phyloP scores from a whole-genome alignment of 2,888 invertebrate species.

The Pterobdella sp. region DNA sequence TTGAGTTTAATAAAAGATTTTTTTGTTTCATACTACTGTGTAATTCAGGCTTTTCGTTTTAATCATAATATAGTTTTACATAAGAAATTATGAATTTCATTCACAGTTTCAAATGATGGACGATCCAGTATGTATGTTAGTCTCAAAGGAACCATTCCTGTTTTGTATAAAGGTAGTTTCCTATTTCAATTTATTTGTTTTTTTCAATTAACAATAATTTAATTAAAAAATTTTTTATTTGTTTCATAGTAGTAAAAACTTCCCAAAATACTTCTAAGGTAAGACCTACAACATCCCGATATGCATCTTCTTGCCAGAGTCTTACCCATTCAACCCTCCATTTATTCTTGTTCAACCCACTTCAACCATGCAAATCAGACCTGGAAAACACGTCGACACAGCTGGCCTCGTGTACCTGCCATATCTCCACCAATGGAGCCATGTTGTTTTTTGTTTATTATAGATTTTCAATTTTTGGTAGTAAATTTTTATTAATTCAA shows the following conservation, averaged over 20 bases:
- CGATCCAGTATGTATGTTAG: slow-evolving; percentile 69
- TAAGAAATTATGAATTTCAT: slow-evolving; percentile 29
- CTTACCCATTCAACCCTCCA: slow-evolving; percentile 91
- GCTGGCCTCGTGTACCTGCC: slow-evolving; percentile 93
- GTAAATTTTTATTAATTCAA: no score
- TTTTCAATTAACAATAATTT: neutral
- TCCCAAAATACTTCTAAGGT: slow-evolving; percentile 58
- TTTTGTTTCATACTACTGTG: neutral
- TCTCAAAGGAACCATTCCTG: slow-evolving; percentile 84
- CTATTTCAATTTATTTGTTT: neutral
- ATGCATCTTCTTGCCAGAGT: slow-evolving; percentile 89
- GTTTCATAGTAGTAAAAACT: no score
- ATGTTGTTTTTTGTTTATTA: no score
- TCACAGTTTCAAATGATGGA: slow-evolving; percentile 79
- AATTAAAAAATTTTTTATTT: slow-evolving; percentile 10
- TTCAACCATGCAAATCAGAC: slow-evolving; percentile 85
- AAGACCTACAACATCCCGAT: slow-evolving; percentile 89
- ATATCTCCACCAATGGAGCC: slow-evolving; percentile 84
- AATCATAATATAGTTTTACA: neutral
- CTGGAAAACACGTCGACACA: slow-evolving; percentile 84
- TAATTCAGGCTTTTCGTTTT: neutral
- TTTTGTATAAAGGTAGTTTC: slow-evolving; percentile 68
- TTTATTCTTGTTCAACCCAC: slow-evolving; percentile 83
- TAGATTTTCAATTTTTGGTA: no score
- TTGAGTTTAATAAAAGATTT: neutral